Evolutionary conservation across 2,797 vertebrate genomes (phyloP), one percentile per base, ranked within the genome.

Genomic region (Mormyrus proboscirostris): DNA sequence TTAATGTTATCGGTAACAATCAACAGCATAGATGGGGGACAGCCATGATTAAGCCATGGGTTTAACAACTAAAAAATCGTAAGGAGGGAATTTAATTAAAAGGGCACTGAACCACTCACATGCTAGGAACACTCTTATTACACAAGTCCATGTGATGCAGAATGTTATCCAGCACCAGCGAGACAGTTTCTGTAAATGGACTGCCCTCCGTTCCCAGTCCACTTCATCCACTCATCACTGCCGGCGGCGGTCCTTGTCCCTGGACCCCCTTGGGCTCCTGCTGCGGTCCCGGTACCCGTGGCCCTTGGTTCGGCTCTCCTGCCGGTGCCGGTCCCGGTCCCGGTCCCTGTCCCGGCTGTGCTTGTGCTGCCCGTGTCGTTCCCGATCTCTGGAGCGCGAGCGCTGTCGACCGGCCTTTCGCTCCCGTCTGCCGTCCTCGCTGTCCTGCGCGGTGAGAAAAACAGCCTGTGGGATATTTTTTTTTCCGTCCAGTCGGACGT

Each of bases 231-330:
- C 85, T 94, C 91, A 94, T 91, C 93, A 88, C 88, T 92, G 91
- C 73, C 94, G 73, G 59, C 93, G 95, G 89, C 94, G 94, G 47
- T 98, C 97, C 92, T 97, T 97, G 90, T 98, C 96, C 94, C 94
- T 97, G 33, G 96, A 95, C 91, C 95, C 97, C 94, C 94, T 97
- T 41, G 97, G 97, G 90, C 95, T 98, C 90, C 94, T 95, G 90
- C 97, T 97, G 91, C 94, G 92, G 89, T 95, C 97, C 73, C 95
- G 93, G 91, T 93, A 94, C 88, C 96, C 92, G 91, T 94, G 95
- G 59, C 93, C 92, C 89, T 94, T 93, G 50, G 90, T 47, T 0
- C 95, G 95, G n/a, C 91, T 90, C 49, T 96, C 91, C 89, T 95
- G 95, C 33, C 95, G 93, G 0, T 95, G 95, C 88, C 94, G 96